Conservation (phyloP, 2,888 invertebrate species). For the Lasioglossum calceatum region DNA sequence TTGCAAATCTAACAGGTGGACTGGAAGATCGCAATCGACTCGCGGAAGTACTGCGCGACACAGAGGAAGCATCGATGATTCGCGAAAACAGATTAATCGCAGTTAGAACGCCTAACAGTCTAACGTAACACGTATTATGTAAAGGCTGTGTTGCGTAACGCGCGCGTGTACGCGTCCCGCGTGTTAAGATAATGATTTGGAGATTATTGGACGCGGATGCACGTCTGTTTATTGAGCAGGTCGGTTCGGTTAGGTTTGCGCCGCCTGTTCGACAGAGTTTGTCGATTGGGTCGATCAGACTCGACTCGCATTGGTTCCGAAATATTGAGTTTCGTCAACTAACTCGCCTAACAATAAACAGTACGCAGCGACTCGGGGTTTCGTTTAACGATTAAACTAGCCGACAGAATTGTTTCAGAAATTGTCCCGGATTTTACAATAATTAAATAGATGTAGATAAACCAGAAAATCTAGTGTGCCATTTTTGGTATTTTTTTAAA, state of each 20-base stretch:
- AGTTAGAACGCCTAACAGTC: conserved; percentile 23
- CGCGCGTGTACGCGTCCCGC: conserved; percentile 41
- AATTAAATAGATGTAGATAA: no score
- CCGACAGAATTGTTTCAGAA: no score
- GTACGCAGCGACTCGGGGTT: no score
- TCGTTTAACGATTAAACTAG: no score
- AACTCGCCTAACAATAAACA: no score
- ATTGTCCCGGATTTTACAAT: no score
- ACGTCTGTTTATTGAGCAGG: conserved; percentile 26
- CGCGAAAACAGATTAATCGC: conserved; percentile 22
- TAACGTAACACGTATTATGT: conserved; percentile 50
- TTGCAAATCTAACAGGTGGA: background rate
- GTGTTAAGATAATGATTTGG: conserved; percentile 50
- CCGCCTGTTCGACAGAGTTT: conserved; percentile 1
- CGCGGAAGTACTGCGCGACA: background rate
- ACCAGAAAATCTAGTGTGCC: no score
- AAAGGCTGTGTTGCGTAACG: conserved; percentile 44
- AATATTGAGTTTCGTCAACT: background rate
- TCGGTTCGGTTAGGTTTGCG: conserved; percentile 9
- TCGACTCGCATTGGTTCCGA: background rate
- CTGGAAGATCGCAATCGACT: background rate
- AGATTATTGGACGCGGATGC: conserved; percentile 32
- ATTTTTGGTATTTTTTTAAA: no score
- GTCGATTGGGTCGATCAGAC: background rate
- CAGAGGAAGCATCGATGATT: background rate